Evolutionary conservation across 1,140 invertebrate genomes (phyloP), one percentile per base, ranked within the genome.

Genomic region (Schlechtendalia chinensis): DNA sequence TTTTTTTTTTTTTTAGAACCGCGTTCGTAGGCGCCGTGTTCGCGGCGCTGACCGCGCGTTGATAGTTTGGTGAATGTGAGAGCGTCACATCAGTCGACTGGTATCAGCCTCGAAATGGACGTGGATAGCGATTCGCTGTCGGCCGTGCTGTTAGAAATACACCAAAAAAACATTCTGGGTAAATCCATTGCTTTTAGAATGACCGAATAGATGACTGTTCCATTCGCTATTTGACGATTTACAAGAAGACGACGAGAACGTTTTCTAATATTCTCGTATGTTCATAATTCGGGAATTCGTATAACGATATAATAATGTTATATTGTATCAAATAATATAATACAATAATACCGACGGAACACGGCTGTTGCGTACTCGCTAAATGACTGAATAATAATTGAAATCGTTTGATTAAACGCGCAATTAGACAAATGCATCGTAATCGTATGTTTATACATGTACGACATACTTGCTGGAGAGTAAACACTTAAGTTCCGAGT

Each of bases 131-230:
- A 65, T n/a, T 10, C 45, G 45, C 22, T 65, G 16, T 65, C 45
- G 63, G 63, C 63, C 17, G 32, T 63, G 61, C 61, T 63, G 32
- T 63, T 32, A 63, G 32, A 63, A 63, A 32, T 63, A 63, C 61
- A 63, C 61, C 61, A n/a, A 59, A 24, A 59, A 59, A 17, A n/a
- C n/a, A 59, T 59, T 59, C 58, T 59, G 58, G 24, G 59, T 61
- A 14, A 4, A 61, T 29, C 5, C 59, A 61, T 61, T 61, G 59
- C 59, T 61, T 61, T 16, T 61, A 32, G 59, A 61, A 61, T 29
- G 59, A 61, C 59, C 27, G 16, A 61, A 61, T 6, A 29, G 11
- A 61, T 12, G 59, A 29, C 17, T 32, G 17, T 61, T 61, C 32
- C 17, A 61, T 32, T 29, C 59, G 8, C 27, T 61, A 12, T 61